Evolutionary conservation across 2,888 invertebrate species (phyloP).

Genomic region (Melitaea athalia): DNA sequence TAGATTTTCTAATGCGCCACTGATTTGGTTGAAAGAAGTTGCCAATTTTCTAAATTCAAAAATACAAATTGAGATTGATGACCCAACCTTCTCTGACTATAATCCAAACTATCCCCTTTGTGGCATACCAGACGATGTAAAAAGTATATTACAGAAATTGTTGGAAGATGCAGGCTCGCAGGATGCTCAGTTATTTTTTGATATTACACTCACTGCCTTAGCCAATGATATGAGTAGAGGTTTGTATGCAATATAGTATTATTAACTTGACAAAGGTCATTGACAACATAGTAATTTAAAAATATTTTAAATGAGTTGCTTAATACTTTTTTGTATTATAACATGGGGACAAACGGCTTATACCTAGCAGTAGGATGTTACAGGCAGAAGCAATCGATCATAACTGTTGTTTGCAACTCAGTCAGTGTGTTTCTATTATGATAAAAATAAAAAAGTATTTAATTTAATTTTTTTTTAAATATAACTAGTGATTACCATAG

Average conservation of each 20-base stretch:
- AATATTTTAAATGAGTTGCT: too few relatives aligned
- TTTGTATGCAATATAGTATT: slow-evolving; percentile 44
- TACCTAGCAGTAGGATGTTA: too few relatives aligned
- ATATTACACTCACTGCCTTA: slow-evolving; percentile 86
- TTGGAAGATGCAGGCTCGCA: slow-evolving; percentile 84
- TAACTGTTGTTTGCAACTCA: too few relatives aligned
- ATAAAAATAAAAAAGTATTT: too few relatives aligned
- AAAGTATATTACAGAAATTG: slow-evolving; percentile 68
- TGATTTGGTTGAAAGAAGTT: slow-evolving; percentile 86
- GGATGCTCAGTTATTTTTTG: slow-evolving; percentile 86
- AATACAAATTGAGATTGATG: slow-evolving; percentile 83
- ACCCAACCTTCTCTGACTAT: slow-evolving; percentile 82
- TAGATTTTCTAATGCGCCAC: slow-evolving; percentile 87
- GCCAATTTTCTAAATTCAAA: slow-evolving; percentile 84
- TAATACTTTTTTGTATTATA: too few relatives aligned
- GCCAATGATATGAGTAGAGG: slow-evolving; percentile 88
- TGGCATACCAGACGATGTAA: slow-evolving; percentile 73
- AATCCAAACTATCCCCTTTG: slow-evolving; percentile 82
- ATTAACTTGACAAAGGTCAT: not conserved
- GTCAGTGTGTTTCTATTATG: too few relatives aligned
- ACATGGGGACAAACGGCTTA: too few relatives aligned
- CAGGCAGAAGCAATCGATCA: too few relatives aligned
- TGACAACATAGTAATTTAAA: not conserved
- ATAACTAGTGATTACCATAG: too few relatives aligned
- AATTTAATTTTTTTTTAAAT: too few relatives aligned